These are phyloP conservation scores for Argyrosomus regius DNA, from an alignment of 2,797 vertebrate genomes.

Conservation along the genomic window DNA sequence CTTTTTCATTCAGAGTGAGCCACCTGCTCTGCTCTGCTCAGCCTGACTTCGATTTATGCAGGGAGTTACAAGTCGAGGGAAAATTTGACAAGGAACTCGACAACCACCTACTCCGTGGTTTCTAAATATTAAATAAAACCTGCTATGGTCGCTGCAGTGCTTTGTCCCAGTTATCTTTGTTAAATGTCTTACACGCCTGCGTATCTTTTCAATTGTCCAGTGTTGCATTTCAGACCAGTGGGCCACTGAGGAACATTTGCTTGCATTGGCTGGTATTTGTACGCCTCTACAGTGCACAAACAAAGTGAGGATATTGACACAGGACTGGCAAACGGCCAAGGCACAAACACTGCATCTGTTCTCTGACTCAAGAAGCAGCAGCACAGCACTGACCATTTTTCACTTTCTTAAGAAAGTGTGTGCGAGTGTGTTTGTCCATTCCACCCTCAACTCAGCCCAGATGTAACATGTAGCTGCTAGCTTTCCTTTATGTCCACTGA, in stretches of 20 bases:
- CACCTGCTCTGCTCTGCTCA: conserved; percentile 77
- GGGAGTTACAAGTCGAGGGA: conserved; percentile 33
- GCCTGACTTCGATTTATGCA: conserved; percentile 62
- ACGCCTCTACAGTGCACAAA: conserved; percentile 68
- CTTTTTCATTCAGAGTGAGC: conserved; percentile 76
- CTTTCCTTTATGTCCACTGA: conserved; percentile 47
- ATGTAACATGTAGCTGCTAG: conserved; percentile 69
- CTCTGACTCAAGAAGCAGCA: conserved; percentile 48
- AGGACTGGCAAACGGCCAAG: conserved; percentile 58
- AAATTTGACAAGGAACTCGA: conserved; percentile 47
- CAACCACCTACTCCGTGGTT: conserved; percentile 1
- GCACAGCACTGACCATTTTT: conserved; percentile 49
- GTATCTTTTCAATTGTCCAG: conserved; percentile 31
- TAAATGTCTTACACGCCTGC: conserved; percentile 5
- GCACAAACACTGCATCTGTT: conserved; percentile 74
- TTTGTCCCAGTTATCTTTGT: conserved; percentile 11
- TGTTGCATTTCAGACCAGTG: conserved; percentile 37
- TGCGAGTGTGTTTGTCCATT: conserved; percentile 61
- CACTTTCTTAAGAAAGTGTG: conserved; percentile 60
- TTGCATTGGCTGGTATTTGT: conserved; percentile 66
- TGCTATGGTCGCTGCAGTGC: background rate
- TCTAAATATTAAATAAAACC: conserved; percentile 20
- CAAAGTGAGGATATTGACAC: conserved; percentile 75
- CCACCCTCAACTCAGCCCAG: conserved; percentile 54
- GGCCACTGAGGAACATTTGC: conserved; percentile 46